These are phyloP conservation scores for Crossaster papposus DNA, from an alignment of 53 echinoderm and acorn worm genomes.

Conservation along the genomic window DNA sequence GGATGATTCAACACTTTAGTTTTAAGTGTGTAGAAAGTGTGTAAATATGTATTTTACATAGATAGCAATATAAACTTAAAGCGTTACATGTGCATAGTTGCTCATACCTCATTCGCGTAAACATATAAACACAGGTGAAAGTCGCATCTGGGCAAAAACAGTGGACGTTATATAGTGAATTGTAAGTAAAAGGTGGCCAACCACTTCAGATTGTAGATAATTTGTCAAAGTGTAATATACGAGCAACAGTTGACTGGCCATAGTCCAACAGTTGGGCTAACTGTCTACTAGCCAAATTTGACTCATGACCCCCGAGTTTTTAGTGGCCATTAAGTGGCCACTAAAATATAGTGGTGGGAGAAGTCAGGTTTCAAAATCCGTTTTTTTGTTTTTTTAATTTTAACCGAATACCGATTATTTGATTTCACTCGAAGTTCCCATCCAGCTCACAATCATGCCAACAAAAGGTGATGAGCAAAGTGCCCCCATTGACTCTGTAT, in stretches of 20 bases:
- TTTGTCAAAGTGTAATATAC: neutral
- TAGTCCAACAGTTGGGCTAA: neutral
- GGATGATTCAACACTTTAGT: no score
- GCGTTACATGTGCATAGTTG: neutral
- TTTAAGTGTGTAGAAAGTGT: neutral
- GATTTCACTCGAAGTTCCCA: no score
- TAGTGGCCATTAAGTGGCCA: neutral
- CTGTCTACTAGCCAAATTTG: neutral
- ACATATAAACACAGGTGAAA: neutral
- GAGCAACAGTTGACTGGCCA: neutral
- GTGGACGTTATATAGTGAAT: neutral
- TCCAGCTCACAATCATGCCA: no score
- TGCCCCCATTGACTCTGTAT: no score
- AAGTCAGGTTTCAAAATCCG: no score
- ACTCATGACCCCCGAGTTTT: neutral
- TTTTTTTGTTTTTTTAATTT: no score
- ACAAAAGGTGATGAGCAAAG: no score
- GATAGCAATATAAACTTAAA: slow-evolving; percentile 22
- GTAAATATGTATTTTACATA: slow-evolving; percentile 57
- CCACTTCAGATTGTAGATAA: neutral
- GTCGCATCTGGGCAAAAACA: neutral
- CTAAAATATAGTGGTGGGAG: no score
- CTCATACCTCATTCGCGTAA: slow-evolving; percentile 45
- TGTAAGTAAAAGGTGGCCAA: neutral
- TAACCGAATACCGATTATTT: no score